Base-by-base conservation (phyloP, 2,888 invertebrate genomes). In the Xylocampa areola region DNA sequence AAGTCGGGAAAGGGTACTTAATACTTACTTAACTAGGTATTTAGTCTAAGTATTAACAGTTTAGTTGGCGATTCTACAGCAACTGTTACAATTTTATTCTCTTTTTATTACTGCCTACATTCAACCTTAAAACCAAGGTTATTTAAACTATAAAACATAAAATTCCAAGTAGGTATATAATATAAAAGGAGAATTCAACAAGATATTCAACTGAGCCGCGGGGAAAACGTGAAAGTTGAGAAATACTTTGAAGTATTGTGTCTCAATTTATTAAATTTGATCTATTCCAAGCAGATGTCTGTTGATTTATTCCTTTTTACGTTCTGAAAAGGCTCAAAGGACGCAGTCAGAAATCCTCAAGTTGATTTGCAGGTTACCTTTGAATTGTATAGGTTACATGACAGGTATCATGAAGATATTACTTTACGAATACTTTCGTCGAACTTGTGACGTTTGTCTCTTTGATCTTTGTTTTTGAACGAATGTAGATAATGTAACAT, bases 221-320 rank as follows among this genome's bases (percentile, higher is more conserved):
- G 59, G 57, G 65, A 60, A 60, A 63, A 72, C 59, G 41, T 19
- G 35, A 55, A 65, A 37, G 32, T 57, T 63, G 48, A 35, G 62
- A 47, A 52, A 37, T 30, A 60, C 57, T 67, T 67, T 60, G 65
- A 64, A 66, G 62, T 63, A 65, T 72, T 72, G 67, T 79, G 62
- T 68, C 65, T 61, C 66, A 63, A 65, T 70, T 72, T 69, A 72
- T 68, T 73, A 67, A 75, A 75, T 78, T 77, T 76, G 68, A 69
- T 74, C 50, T 52, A 43, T 54, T 55, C 48, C 51, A 50, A 50
- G 67, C 65, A 69, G 47, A 70, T 69, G 72, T 70, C 53, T 59
- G 61, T 73, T 67, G 68, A 72, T 73, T 77, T 70, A 71, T 77
- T 73, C 70, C 55, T 65, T 76, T 68, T 70, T 63, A 64, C 50